Base-by-base conservation (phyloP, 2,797 vertebrate species). In the Petrocephalus sullivani region DNA sequence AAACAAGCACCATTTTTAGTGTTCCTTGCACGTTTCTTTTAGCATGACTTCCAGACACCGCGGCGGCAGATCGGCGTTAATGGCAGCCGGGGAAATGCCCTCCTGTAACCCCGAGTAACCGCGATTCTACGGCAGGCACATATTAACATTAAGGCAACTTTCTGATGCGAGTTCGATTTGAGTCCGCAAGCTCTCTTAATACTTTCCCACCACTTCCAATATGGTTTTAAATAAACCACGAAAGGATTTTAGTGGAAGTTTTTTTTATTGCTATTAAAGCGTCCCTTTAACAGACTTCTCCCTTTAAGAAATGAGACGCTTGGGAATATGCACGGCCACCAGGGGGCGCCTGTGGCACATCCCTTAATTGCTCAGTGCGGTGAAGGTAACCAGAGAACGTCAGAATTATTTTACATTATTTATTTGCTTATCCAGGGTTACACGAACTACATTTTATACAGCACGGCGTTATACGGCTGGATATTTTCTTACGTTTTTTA, bases 361-460 rank as follows among this genome's bases (percentile, higher is more conserved):
- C 57, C 33, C 8, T 60, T 60, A 86, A 41, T 41, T 86, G 23
- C 14, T 33, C 53, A 8, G 21, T 4, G 28, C 53, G 16, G 53
- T 56, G 33, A 33, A 12, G 19, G 54, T 85, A 57, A 86, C 84
- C 33, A 41, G 33, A 86, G 54, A 60, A 86, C 54, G 7, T 86
- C 37, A 28, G 84, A 28, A 58, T 86, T 60, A 86, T 37, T 41
- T 86, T 86, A 58, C 84, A 86, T 86, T 60, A 58, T 58, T 86
- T 60, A 86, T 58, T 58, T 37, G 19, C 14, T 41, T 60, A 56
- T 37, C 8, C 56, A 60, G 84, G 28, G 8, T 86, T 6, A 86
- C 23, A 12, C 33, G 33, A 28, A 7, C 7, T 33, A 16, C 83
- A 37, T 85, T 85, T 85, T 56, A 85, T 28, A 23, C 83, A 54